Conservation (phyloP, 2,113 vertebrate genomes). For the Colius striatus region DNA sequence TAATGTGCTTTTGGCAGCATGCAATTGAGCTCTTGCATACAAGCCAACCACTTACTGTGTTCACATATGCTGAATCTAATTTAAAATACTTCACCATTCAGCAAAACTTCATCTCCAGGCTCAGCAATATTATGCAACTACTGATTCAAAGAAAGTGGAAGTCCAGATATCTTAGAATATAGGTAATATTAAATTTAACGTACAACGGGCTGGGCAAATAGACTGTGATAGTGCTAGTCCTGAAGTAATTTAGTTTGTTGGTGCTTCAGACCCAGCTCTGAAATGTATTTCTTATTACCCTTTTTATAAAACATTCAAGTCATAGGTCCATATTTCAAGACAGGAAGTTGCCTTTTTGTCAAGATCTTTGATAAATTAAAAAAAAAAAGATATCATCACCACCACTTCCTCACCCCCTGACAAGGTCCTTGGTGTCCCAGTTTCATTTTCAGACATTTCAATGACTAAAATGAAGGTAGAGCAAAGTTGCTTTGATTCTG, state of each 20-base stretch:
- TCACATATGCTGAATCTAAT: neutral
- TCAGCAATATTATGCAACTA: neutral
- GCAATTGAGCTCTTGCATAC: neutral
- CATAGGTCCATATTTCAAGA: neutral
- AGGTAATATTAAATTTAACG: neutral
- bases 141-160: neutral
- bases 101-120: neutral
- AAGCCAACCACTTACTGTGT: neutral
- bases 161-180: neutral
- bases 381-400: neutral
- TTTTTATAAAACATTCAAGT: neutral
- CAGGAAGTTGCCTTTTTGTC: neutral
- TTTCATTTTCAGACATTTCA: neutral
- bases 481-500: neutral
- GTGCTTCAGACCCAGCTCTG: neutral
- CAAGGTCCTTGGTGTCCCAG: fast-evolving
- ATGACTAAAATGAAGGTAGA: neutral
- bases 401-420: too few species aligned
- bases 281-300: neutral
- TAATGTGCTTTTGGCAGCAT: neutral
- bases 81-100: slow-evolving; percentile 8
- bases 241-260: neutral
- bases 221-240: neutral
- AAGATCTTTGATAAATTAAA: neutral
- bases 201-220: neutral